Evolutionary conservation across 2,113 vertebrate species (phyloP), one percentile per base, ranked within the genome.

Genomic region (Ammodramus savannarum): DNA sequence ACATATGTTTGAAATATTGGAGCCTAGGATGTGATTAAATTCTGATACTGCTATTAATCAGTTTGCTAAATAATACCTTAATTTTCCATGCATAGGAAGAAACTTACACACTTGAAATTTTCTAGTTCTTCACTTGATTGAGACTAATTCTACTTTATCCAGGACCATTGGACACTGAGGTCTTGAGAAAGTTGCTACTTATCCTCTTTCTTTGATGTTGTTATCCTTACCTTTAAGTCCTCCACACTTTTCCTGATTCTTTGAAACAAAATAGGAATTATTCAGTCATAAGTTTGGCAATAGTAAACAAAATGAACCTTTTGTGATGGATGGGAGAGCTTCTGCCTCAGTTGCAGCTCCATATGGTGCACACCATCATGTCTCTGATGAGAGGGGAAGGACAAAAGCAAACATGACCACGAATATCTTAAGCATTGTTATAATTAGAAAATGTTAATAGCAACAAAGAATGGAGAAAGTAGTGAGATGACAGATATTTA

Each of bases 151-250:
- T 91, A 38, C 55, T 90, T 97, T 44, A 91, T 89, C 29, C n/a
- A 59, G n/a, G 52, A 74, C 34, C 65, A 84, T 31, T 49, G 54
- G 61, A 87, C 54, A 11, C 14, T 20, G 25, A 78, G 26, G 17
- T 52, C 95, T 93, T 94, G 74, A 84, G 25, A 38, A 85, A 97
- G 44, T 36, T 96, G 78, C 57, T 97, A 43, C 77, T 96, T 81
- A 51, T 97, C 87, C 44, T 92, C 77, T 86, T 66, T 74, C 57
- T 96, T 96, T 94, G 61, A 87, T 93, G 16, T 54, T 38, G 31
- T 76, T 74, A 95, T 80, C 87, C 97, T 96, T 52, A 71, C 65
- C 90, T 98, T 94, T 55, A 97, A 66, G 61, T 77, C 94, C 67
- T 85, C 57, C 63, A 94, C 76, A 82, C 55, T 62, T 81, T 92